Conservation (phyloP, 2,888 invertebrate species). For the Nomada lathburiana region DNA sequence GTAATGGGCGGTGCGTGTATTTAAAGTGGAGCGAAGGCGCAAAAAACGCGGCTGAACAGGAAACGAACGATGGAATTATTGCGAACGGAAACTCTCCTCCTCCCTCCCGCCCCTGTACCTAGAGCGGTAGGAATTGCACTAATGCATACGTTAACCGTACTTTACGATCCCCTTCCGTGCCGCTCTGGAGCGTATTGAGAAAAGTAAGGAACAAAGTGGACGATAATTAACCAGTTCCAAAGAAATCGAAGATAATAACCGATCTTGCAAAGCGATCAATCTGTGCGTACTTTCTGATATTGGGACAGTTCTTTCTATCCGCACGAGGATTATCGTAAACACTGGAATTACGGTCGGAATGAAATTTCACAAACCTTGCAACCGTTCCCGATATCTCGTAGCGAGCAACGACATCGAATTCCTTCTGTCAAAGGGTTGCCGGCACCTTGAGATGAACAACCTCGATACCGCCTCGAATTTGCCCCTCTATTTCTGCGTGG, state of each 20-base stretch:
- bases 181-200: not conserved
- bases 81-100: slow-evolving; percentile 38
- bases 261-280: not conserved
- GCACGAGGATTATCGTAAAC: not conserved
- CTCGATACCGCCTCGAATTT: slow-evolving; percentile 42
- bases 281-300: not conserved
- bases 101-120: not conserved
- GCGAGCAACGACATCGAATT: not conserved
- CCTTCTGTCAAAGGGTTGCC: not conserved
- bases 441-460: not conserved
- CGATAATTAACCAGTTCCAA: not conserved
- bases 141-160: not conserved
- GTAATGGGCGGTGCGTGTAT: slow-evolving; percentile 17
- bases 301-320: not conserved
- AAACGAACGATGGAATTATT: slow-evolving; percentile 30
- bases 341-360: slow-evolving; percentile 16
- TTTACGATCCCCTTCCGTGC: not conserved
- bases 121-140: not conserved
- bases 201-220: too few relatives aligned
- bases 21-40: slow-evolving; percentile 18
- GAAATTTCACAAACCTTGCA: slow-evolving; percentile 18
- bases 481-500: slow-evolving; percentile 27
- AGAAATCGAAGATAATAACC: not conserved
- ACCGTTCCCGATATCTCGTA: not conserved
- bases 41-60: slow-evolving; percentile 29